phyloP scores from a whole-genome alignment of 1,140 invertebrate genomes.

The Cotesia vestalis region DNA sequence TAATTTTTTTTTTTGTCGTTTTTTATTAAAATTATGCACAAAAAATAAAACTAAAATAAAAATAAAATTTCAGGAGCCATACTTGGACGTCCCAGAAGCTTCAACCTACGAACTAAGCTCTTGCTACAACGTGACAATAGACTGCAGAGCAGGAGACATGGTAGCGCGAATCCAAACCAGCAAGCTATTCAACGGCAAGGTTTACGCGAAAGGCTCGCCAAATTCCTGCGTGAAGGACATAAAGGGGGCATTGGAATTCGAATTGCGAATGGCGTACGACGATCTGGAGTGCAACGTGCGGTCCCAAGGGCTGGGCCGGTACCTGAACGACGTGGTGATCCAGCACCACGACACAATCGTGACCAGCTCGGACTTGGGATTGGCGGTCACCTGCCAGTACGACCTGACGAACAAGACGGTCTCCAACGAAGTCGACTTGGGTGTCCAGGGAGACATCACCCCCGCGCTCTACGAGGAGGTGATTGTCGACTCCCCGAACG shows the following conservation, averaged over 20 bases:
- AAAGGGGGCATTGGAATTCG: slow-evolving; percentile 84
- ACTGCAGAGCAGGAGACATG: slow-evolving; percentile 92
- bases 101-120: slow-evolving; percentile 92
- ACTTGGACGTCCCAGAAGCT: slow-evolving; percentile 87
- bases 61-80: slow-evolving; percentile 75
- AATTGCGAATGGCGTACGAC: slow-evolving; percentile 89
- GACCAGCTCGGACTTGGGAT: slow-evolving; percentile 90
- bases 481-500: slow-evolving; percentile 91
- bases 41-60: too few species aligned
- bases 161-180: slow-evolving; percentile 89
- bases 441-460: slow-evolving; percentile 85
- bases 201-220: slow-evolving; percentile 91
- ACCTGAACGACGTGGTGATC: slow-evolving; percentile 89
- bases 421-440: slow-evolving; percentile 89
- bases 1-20: neutral
- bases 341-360: slow-evolving; percentile 96
- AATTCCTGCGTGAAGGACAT: slow-evolving; percentile 91
- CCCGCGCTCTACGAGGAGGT: slow-evolving; percentile 83
- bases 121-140: slow-evolving; percentile 94
- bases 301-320: slow-evolving; percentile 84
- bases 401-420: slow-evolving; percentile 93
- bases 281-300: slow-evolving; percentile 90
- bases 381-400: slow-evolving; percentile 92
- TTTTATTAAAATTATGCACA: too few species aligned
- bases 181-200: slow-evolving; percentile 92